A percentile compares a stretch with the other conserved stretches of the same genome.
Evolutionary conservation across 2,888 invertebrate species (phyloP).

Genomic region (Caenorhabditis sulstoni): DNA sequence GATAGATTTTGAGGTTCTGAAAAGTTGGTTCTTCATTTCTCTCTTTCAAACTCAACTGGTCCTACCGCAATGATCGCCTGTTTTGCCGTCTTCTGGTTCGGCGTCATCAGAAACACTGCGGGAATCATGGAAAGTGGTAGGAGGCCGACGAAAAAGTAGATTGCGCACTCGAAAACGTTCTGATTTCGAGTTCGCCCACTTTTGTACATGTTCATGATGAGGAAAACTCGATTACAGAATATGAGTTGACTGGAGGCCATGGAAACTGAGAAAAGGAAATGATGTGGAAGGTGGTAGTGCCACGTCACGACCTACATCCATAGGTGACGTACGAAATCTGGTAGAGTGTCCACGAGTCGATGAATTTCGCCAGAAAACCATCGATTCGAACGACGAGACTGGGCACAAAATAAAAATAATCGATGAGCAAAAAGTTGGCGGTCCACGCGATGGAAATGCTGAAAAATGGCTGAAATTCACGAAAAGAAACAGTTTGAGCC

Average conservation of each 20-base stretch:
- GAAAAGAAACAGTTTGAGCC: background rate
- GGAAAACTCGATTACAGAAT: constrained; percentile 34
- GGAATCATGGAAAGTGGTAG: constrained; percentile 27
- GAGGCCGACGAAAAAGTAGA: constrained; percentile 19
- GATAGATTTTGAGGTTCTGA: constrained; percentile 17
- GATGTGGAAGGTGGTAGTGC: background rate
- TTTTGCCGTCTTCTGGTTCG: constrained; percentile 16
- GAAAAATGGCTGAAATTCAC: background rate
- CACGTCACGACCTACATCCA: constrained; percentile 7
- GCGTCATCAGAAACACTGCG: constrained; percentile 8
- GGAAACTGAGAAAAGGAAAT: constrained; percentile 16
- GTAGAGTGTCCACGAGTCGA: constrained; percentile 14
- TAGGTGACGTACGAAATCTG: constrained; percentile 26
- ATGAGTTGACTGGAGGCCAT: constrained; percentile 32
- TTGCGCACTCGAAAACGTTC: background rate
- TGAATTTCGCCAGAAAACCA: constrained; percentile 13
- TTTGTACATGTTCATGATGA: constrained; percentile 40
- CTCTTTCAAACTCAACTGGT: too few relatives aligned
- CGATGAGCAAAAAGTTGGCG: constrained; percentile 23
- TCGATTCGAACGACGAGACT: constrained; percentile 26
- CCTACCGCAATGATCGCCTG: background rate
- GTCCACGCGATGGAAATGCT: constrained; percentile 32
- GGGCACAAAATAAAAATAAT: constrained; percentile 28
- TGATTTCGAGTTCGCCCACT: background rate
- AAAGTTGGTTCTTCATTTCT: too few relatives aligned